Base-by-base conservation (phyloP, 1,140 invertebrate species). In the Teleopsis dalmanni region DNA sequence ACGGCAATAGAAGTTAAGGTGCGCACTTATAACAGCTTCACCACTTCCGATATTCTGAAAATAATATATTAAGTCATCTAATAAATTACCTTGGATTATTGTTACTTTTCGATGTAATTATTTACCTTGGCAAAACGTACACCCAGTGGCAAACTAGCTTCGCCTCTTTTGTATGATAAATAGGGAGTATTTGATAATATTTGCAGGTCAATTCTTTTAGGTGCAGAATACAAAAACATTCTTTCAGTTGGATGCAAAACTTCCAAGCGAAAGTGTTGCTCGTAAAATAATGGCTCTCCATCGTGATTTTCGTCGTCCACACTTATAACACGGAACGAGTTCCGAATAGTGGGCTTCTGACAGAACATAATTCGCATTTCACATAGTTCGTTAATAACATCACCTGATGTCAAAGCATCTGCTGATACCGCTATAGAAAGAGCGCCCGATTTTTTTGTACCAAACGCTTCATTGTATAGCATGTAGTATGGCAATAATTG, bases 311-410 rank as follows among this genome's bases (percentile, higher is more conserved):
- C 41, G 6, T 57, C 60, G 41, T 63, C 65, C 0, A 53, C 56
- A 26, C 59, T 57, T 7, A 63, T 52, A 36, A 68, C 60, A 26
- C 57, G 59, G 44, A 65, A 68, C 7, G 60, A 58, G 36, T 68
- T 68, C 6, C 65, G 60, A 1, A 55, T 48, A 54, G 62, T 67
- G n/a, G 62, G 50, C 18, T 45, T 50, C 4, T 41, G 43, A 1
- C 65, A 67, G 2, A 62, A 54, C 0, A 62, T 65, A 18, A 68
- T 60, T 3, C 60, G 55, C 1, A 68, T 35, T n/a, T 68, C 65
- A 16, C 65, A 68, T 5, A 56, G 44, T 19, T 68, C 64, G 26
- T 57, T 65, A 4, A 68, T 63, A 8, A 42, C 41, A 10, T 63
- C 58, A 10, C 56, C 57, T 1, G 46, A 44, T 8, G 57, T 53